A percentile compares a stretch with the other conserved stretches of the same genome.
Evolutionary conservation across 2,797 vertebrate genomes (phyloP).

Genomic region (Alfaro cultratus): DNA sequence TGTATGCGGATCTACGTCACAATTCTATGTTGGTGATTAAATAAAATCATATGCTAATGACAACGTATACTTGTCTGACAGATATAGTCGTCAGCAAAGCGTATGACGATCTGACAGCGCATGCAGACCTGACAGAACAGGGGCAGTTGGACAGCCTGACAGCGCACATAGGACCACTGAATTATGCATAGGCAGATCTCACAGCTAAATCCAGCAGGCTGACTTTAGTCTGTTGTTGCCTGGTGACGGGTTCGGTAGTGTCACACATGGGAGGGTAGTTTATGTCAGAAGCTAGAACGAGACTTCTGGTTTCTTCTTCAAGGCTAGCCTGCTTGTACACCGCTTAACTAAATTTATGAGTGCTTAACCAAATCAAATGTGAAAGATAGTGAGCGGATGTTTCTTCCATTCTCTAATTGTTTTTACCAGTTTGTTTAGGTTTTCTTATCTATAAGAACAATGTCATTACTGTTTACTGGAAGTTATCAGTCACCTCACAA

Average conservation of each 20-base stretch:
- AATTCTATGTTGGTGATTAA: no score
- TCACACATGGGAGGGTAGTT: constrained; percentile 69
- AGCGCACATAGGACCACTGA: constrained; percentile 8
- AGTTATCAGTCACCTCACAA: background rate
- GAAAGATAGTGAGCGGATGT: no score
- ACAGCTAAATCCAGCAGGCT: constrained; percentile 52
- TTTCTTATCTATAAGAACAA: background rate
- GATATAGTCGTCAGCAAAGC: no score
- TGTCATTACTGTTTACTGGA: background rate
- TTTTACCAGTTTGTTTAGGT: background rate
- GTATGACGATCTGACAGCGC: no score
- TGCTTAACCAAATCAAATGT: no score
- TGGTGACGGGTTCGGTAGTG: constrained; percentile 67
- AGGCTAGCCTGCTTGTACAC: background rate
- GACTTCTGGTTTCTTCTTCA: background rate
- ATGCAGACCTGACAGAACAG: no score
- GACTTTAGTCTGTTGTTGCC: constrained; percentile 72
- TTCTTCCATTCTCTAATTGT: background rate
- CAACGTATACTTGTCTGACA: no score
- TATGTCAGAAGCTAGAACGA: constrained; percentile 68
- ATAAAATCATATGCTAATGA: no score
- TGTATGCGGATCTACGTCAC: no score
- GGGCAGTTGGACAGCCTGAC: constrained; percentile 10
- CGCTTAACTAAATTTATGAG: no score
- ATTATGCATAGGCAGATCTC: background rate